Conservation (phyloP, 1,140 invertebrate genomes). For the Drosophila auraria region DNA sequence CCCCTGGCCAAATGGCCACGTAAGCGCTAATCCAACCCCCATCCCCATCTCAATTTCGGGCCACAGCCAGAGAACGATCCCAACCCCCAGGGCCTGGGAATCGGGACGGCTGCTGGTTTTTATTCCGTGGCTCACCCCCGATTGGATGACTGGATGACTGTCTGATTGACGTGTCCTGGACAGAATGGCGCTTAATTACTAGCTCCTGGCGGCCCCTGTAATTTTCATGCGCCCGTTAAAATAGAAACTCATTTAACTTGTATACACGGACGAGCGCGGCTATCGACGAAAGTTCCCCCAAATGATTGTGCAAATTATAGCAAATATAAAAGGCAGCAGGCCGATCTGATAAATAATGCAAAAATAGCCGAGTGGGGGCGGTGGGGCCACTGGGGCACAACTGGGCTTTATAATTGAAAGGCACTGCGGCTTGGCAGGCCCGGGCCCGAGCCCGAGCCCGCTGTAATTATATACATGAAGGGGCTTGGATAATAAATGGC, state of each 20-base stretch:
- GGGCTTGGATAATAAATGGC: constrained; percentile 49
- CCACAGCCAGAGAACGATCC: neutral
- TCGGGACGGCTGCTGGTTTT: constrained; percentile 49
- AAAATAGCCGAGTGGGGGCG: constrained; percentile 45
- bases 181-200: constrained; percentile 68
- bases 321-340: constrained; percentile 45
- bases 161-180: constrained; percentile 68
- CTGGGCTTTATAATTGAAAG: constrained; percentile 55
- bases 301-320: constrained; percentile 66
- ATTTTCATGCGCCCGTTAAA: constrained; percentile 65
- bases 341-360: constrained; percentile 71
- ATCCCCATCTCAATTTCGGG: constrained; percentile 3
- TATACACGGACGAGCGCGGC: constrained; percentile 31
- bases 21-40: constrained; percentile 55
- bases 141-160: constrained; percentile 24
- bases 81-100: constrained; percentile 53
- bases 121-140: constrained; percentile 25
- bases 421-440: constrained; percentile 25
- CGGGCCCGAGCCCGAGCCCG: constrained; percentile 9
- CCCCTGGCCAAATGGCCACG: constrained; percentile 61
- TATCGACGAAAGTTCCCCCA: constrained; percentile 35
- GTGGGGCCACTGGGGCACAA: constrained; percentile 2
- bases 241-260: constrained; percentile 63
- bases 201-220: constrained; percentile 62
- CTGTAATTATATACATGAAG: constrained; percentile 52